These are phyloP conservation scores for Apodemus sylvaticus DNA, from an alignment of 2,113 vertebrate species.

Conservation along the genomic window DNA sequence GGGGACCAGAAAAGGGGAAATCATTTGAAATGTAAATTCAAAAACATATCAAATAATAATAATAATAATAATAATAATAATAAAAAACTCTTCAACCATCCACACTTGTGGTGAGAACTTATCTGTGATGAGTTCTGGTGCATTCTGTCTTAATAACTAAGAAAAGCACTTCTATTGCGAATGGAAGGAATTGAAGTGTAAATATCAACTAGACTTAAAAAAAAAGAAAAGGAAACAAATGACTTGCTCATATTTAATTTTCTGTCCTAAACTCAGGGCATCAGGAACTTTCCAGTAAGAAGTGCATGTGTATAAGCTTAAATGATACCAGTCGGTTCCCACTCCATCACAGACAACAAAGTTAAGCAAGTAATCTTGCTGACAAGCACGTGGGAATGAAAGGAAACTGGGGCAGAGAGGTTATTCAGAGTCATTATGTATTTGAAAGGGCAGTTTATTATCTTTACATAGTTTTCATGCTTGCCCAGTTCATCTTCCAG, in stretches of 20 bases:
- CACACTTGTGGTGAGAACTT: neutral
- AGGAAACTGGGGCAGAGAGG: neutral
- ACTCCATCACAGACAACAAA: neutral
- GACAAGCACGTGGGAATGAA: neutral
- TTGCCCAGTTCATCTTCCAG: neutral
- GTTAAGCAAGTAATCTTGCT: neutral
- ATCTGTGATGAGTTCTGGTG: neutral
- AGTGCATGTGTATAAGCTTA: neutral
- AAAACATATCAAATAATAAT: too few relatives aligned
- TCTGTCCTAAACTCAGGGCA: neutral
- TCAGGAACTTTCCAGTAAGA: neutral
- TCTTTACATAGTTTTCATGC: neutral
- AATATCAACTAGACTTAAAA: neutral
- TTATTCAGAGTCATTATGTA: neutral
- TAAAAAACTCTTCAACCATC: neutral
- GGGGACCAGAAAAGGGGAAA: too few relatives aligned
- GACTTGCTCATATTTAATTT: conserved; percentile 2
- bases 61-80: too few relatives aligned
- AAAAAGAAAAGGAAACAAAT: neutral
- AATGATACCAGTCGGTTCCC: neutral
- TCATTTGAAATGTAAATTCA: too few relatives aligned
- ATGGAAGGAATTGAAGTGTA: neutral
- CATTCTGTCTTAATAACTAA: neutral
- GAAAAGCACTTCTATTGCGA: neutral
- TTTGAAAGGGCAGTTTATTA: conserved; percentile 30